These are phyloP conservation scores for Fulmarus glacialis DNA, from an alignment of 2,113 vertebrate genomes.

Conservation along the genomic window DNA sequence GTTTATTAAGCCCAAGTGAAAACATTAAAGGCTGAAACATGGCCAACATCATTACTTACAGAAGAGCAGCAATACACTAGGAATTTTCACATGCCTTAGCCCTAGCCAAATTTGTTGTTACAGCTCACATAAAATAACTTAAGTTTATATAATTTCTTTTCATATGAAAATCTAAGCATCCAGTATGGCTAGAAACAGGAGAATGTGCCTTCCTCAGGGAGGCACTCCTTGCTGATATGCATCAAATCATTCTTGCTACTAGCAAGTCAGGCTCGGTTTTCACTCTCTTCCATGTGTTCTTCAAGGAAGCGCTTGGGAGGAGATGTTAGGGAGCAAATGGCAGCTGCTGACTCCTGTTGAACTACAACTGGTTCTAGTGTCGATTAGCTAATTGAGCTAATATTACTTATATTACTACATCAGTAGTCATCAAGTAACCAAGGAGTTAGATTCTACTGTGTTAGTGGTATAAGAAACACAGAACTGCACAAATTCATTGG, in stretches of 20 bases:
- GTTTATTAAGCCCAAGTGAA: slow-evolving; percentile 33
- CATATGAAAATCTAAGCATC: neutral
- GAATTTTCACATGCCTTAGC: neutral
- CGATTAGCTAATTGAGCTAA: neutral
- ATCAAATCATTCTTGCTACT: neutral
- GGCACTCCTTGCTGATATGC: neutral
- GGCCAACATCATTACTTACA: neutral
- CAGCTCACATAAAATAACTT: neutral
- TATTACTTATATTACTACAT: neutral
- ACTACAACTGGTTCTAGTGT: neutral
- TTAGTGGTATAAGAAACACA: neutral
- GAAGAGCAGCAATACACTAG: neutral
- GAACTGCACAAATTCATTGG: neutral
- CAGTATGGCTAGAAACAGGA: neutral
- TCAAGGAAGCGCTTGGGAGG: neutral
- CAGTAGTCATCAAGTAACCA: neutral
- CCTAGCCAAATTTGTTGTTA: neutral
- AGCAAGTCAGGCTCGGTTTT: neutral
- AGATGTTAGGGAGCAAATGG: neutral
- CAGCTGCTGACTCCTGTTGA: neutral
- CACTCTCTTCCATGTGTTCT: neutral
- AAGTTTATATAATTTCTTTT: neutral
- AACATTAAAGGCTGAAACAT: neutral
- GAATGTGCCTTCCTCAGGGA: neutral
- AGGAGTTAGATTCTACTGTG: neutral